These are phyloP conservation scores for Diadegma fenestrale DNA, from an alignment of 2,888 invertebrate genomes.

Conservation along the genomic window DNA sequence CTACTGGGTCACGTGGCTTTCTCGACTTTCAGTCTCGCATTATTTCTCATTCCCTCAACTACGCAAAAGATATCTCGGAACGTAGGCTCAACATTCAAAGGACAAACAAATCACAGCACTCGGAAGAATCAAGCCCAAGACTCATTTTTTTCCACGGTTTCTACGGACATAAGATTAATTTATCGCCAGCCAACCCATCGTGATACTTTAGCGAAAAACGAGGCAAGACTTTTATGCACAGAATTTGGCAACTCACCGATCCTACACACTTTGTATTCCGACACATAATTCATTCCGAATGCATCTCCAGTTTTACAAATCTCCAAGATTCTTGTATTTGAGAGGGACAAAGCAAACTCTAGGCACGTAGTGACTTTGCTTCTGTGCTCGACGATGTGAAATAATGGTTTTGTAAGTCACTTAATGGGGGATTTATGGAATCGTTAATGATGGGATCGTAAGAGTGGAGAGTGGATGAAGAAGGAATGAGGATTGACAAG, in stretches of 20 bases:
- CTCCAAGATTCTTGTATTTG: not conserved
- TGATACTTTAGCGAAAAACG: too few relatives aligned
- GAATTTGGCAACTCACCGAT: not conserved
- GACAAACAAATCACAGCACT: not conserved
- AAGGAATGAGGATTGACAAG: not conserved
- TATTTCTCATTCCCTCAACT: conserved; percentile 27
- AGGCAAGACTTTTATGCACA: not conserved
- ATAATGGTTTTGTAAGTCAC: conserved; percentile 18
- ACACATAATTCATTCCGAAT: too few relatives aligned
- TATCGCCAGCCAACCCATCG: too few relatives aligned
- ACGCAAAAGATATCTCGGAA: not conserved
- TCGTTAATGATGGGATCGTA: conserved; percentile 36
- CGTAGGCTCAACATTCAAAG: not conserved
- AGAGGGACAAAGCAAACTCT: not conserved
- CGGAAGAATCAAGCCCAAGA: not conserved
- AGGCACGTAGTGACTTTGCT: not conserved
- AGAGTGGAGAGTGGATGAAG: not conserved
- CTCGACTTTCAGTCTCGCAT: conserved; percentile 49
- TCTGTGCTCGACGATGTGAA: not conserved
- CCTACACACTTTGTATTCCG: not conserved
- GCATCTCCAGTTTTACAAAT: not conserved
- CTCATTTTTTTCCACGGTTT: not conserved
- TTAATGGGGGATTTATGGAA: conserved; percentile 56
- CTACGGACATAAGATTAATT: not conserved
- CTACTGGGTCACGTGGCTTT: conserved; percentile 45